Conservation (phyloP, 2,888 invertebrate genomes). For the Stomorhina lunata region DNA sequence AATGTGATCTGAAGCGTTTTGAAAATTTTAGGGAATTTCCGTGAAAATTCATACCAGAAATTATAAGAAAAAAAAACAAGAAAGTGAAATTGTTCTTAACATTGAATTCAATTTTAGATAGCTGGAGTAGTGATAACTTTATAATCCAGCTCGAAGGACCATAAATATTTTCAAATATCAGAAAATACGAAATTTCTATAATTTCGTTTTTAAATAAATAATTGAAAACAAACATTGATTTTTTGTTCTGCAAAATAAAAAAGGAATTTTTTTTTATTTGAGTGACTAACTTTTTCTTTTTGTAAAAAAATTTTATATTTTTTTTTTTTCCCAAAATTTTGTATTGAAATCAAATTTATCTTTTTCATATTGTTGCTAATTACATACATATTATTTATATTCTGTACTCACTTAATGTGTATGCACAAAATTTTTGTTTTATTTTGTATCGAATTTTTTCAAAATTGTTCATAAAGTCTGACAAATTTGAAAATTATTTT, state of each 20-base stretch:
- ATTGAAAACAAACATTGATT: conserved; percentile 22
- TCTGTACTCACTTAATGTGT: no score
- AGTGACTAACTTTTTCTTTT: conserved; percentile 21
- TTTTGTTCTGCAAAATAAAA: neutral
- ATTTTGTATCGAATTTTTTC: neutral
- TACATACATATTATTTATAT: neutral
- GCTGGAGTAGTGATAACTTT: no score
- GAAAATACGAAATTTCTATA: no score
- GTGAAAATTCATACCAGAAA: no score
- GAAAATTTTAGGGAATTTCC: no score
- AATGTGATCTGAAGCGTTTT: no score
- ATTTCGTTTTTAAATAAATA: no score
- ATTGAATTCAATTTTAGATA: no score
- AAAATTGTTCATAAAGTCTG: neutral
- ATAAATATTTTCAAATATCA: no score
- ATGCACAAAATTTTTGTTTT: neutral
- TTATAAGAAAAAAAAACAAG: no score
- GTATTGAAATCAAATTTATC: neutral
- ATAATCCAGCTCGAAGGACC: no score
- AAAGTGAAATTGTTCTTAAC: no score
- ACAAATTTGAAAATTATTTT: conserved; percentile 35
- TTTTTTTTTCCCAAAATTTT: neutral
- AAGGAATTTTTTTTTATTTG: neutral
- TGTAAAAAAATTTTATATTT: conserved; percentile 19
- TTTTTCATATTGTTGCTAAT: conserved; percentile 22